phyloP scores from a whole-genome alignment of 2,797 vertebrate genomes.

The Lepilemur ruficaudatus region DNA sequence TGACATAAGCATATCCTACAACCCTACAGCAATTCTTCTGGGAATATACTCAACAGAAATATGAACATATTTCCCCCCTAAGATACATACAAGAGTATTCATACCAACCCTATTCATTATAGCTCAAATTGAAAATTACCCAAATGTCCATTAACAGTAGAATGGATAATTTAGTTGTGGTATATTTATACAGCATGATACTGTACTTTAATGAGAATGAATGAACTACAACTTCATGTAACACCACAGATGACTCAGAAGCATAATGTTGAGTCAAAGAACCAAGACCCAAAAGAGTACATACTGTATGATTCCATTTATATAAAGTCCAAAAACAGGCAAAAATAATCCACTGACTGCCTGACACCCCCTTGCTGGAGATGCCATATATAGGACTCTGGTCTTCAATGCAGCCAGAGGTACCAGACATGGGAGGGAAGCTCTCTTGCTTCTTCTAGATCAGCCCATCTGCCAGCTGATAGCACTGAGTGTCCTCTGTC shows the following conservation, averaged over 20 bases:
- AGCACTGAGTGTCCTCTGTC: background rate
- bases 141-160: background rate
- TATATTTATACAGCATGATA: background rate
- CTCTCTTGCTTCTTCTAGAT: background rate
- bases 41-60: background rate
- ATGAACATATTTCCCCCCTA: background rate
- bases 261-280: background rate
- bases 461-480: background rate
- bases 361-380: background rate
- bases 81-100: background rate
- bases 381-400: fast-evolving
- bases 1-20: background rate
- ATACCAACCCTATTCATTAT: background rate
- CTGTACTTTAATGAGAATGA: background rate
- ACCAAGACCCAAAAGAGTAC: background rate
- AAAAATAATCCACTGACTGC: background rate
- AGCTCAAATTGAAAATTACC: background rate
- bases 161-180: background rate
- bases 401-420: background rate
- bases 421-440: background rate
- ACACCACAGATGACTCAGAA: background rate
- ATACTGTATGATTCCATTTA: background rate
- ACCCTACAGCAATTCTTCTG: background rate
- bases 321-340: background rate
- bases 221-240: background rate